Evolutionary conservation across 2,888 invertebrate genomes (phyloP).

Genomic region (Melangyna quadrimaculata): DNA sequence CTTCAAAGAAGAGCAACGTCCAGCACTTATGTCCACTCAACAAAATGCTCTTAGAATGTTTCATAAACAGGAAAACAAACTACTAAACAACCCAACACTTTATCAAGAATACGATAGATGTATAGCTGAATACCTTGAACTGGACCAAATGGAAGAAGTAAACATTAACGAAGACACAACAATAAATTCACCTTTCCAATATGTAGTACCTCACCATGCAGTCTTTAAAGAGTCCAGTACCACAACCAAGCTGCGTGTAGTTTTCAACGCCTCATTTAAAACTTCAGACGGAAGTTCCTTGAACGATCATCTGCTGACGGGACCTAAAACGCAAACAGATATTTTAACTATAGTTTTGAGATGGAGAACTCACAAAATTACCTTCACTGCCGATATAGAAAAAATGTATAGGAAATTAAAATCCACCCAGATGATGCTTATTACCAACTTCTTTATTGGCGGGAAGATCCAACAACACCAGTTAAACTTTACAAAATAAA

Average conservation of each 20-base stretch:
- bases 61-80: background rate
- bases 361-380: conserved; percentile 12
- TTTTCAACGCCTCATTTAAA: no score
- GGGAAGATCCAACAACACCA: background rate
- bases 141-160: background rate
- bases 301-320: background rate
- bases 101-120: background rate
- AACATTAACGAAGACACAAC: no score
- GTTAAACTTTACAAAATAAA: background rate
- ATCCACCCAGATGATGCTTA: background rate
- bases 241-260: no score
- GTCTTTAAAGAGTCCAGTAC: no score
- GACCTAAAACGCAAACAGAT: background rate
- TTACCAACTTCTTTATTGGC: no score
- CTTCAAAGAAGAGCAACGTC: background rate
- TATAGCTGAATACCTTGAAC: background rate
- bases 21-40: background rate
- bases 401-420: no score
- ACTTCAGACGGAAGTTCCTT: background rate
- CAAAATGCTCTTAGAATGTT: background rate
- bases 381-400: background rate
- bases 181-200: background rate
- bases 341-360: conserved; percentile 7
- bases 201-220: background rate
- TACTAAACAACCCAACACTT: background rate